phyloP scores from a whole-genome alignment of 2,888 invertebrate species.

The Yponomeuta malinellus region DNA sequence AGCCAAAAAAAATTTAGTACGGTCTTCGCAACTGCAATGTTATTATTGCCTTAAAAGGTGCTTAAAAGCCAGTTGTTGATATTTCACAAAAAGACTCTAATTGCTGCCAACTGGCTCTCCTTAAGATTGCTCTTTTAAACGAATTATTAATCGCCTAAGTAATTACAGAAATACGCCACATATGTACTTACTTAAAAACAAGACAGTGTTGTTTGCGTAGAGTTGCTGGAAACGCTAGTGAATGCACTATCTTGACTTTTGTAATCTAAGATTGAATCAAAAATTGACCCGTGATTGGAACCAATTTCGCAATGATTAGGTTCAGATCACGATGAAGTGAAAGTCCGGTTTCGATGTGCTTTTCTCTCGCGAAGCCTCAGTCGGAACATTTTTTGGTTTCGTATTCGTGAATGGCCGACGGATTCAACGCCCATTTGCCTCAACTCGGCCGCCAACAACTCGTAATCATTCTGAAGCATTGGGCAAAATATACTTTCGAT shows the following conservation, averaged over 20 bases:
- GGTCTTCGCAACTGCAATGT: constrained; percentile 17
- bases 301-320: constrained; percentile 48
- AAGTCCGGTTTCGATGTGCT: constrained; percentile 51
- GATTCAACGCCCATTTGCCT: constrained; percentile 7
- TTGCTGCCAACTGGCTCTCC: constrained; percentile 36
- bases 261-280: constrained; percentile 18
- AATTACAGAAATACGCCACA: background rate
- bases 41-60: constrained; percentile 16
- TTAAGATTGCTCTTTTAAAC: constrained; percentile 11
- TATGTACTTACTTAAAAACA: background rate
- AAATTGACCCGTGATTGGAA: constrained; percentile 36
- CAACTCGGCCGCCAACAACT: constrained; percentile 5
- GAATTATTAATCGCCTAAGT: constrained; percentile 8
- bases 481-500: constrained; percentile 17
- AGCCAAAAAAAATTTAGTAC: constrained; percentile 8
- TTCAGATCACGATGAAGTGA: constrained; percentile 50
- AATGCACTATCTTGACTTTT: constrained; percentile 5
- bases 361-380: constrained; percentile 39
- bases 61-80: constrained; percentile 41
- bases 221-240: background rate
- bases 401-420: constrained; percentile 5
- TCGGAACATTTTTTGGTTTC: constrained; percentile 27
- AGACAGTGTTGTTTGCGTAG: background rate
- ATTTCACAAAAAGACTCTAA: constrained; percentile 34
- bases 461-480: constrained; percentile 7